A percentile compares a stretch with the other conserved stretches of the same genome.
Evolutionary conservation across 92 coral and sea anemone genomes (phyloP).

Genomic region (Parazoanthus darwini): DNA sequence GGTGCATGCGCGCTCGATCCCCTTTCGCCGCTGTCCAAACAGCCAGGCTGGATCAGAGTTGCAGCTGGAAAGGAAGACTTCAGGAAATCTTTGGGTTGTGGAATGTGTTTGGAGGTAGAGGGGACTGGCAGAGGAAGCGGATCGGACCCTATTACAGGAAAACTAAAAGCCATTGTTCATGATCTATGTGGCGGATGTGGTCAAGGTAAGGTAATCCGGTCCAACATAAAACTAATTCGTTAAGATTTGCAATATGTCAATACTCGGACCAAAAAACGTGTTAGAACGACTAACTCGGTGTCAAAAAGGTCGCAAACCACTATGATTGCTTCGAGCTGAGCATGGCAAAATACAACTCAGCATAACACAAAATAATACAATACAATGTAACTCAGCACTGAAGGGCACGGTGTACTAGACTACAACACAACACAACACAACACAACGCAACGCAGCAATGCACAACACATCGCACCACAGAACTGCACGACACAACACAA

Average conservation of each 20-base stretch:
- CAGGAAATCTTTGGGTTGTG: constrained; percentile 73
- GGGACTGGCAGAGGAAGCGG: constrained; percentile 72
- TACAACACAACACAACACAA: too few relatives aligned
- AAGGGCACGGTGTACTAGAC: too few relatives aligned
- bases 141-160: constrained; percentile 59
- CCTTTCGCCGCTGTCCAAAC: constrained; percentile 72
- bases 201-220: constrained; percentile 53
- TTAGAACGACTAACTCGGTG: too few relatives aligned
- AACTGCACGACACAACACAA: too few relatives aligned
- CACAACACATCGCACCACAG: too few relatives aligned
- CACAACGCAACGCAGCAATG: too few relatives aligned
- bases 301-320: too few relatives aligned
- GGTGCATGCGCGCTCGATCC: constrained; percentile 90
- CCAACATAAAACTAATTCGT: background rate
- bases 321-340: too few relatives aligned
- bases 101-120: constrained; percentile 75
- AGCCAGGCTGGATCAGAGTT: constrained; percentile 76
- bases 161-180: constrained; percentile 57
- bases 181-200: constrained; percentile 77
- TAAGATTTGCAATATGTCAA: background rate
- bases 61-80: constrained; percentile 70
- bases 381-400: too few relatives aligned
- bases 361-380: too few relatives aligned
- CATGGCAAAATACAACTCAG: too few relatives aligned
- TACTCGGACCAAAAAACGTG: too few relatives aligned